Evolutionary conservation across 1,140 invertebrate species (phyloP).

Genomic region (Ctenoplectra terminalis): DNA sequence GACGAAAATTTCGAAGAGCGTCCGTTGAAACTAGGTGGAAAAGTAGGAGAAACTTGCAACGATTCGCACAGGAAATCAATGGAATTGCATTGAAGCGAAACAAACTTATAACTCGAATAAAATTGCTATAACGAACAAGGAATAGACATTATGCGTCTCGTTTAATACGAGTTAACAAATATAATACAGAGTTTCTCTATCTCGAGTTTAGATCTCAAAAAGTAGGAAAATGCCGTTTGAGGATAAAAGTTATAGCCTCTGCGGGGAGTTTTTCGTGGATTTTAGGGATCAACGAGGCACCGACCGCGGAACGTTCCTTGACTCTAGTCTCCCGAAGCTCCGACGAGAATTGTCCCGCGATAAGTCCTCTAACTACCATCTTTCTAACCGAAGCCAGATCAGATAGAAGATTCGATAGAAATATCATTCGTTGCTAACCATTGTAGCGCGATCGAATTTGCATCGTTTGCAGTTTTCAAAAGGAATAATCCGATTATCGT

Average conservation of each 20-base stretch:
- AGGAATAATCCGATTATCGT: constrained; percentile 40
- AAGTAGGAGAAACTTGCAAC: no score
- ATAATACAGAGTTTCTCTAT: constrained; percentile 9
- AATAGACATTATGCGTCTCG: constrained; percentile 29
- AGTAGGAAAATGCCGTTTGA: constrained; percentile 47
- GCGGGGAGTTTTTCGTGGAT: constrained; percentile 23
- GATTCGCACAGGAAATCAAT: background rate
- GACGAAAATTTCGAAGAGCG: no score
- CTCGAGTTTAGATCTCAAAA: constrained; percentile 48
- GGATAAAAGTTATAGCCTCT: constrained; percentile 24
- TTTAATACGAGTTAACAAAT: constrained; percentile 56
- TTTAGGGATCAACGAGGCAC: constrained; percentile 18
- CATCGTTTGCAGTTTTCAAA: background rate
- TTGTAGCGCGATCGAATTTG: background rate
- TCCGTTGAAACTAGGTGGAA: no score
- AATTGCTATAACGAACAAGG: background rate
- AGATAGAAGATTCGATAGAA: background rate
- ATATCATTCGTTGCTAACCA: background rate
- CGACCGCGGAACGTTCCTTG: background rate
- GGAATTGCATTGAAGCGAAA: background rate
- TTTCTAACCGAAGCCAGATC: background rate
- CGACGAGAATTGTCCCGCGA: constrained; percentile 6
- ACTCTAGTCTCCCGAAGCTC: background rate
- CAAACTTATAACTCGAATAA: background rate
- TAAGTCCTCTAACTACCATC: constrained; percentile 13